Base-by-base conservation (phyloP, 1,140 invertebrate genomes). In the Drosophila rhopaloa region DNA sequence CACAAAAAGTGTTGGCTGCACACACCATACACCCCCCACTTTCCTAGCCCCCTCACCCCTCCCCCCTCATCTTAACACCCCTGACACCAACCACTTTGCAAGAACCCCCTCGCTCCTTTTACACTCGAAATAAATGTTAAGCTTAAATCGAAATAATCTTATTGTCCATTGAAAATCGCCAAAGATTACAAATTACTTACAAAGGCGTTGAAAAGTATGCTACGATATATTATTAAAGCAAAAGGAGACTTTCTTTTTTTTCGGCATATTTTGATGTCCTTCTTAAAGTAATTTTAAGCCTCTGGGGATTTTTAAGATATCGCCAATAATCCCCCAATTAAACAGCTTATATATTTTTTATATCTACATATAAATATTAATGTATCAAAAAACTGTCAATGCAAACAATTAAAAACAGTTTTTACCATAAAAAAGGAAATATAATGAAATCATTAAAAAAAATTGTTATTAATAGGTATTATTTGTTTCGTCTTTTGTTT, bases 1-100 rank as follows among this genome's bases (percentile, higher is more conserved):
- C 82, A 83, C 83, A 86, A 86, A 88, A 86, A 86, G 82, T 86
- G 83, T 88, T 88, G 76, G 71, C 78, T 63, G 68, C 74, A 72
- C 68, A 78, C 67, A 47, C 56, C 61, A 37, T 44, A 32, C 55
- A 3, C 3, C 53, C 9, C 38, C 32, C 53, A n/a, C 35, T 50
- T 24, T 19, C 46, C 29, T 8, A 32, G 29, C 29, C 8, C 29
- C 29, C 29, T 24, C 7, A 7, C 29, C 29, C 29, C 7, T 32
- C 29, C 27, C 14, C 9, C 14, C 44, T 7, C 8, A 13, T 24
- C 24, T 27, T 10, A n/a, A 13, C 13, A 11, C 35, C 14, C 56
- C 29, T 51, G 35, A 32, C 35, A 24, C 27, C 14, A 24, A 14
- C 27, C 35, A n/a, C n/a, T 57, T n/a, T 44, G 14, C 27, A 4